Percentiles rank a stretch among this genome's conserved stretches.
Evolutionary conservation across 2,888 invertebrate species (phyloP).

Genomic region (Galerucella calmariensis): DNA sequence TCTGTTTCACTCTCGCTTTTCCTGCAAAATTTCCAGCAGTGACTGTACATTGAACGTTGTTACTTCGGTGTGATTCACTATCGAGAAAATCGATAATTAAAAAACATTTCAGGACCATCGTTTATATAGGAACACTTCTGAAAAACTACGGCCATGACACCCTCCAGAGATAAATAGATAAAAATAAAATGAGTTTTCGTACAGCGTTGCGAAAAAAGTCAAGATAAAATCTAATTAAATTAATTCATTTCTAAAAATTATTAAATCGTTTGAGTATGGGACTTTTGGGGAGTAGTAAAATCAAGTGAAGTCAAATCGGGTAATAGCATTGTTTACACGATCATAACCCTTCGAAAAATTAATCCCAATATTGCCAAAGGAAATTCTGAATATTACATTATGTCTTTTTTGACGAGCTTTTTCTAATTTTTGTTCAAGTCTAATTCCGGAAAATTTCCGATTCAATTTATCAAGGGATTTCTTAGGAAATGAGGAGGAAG

Average conservation of each 20-base stretch:
- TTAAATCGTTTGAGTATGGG: background rate
- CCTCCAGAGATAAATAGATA: background rate
- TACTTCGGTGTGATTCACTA: slow-evolving; percentile 46
- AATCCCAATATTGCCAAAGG: too few relatives aligned
- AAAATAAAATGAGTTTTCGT: slow-evolving; percentile 3
- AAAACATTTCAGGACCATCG: slow-evolving; percentile 36
- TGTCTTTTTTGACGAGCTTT: background rate
- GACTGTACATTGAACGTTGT: slow-evolving; percentile 42
- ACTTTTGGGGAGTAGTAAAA: too few relatives aligned
- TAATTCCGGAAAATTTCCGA: slow-evolving; percentile 24
- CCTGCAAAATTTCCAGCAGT: slow-evolving; percentile 43
- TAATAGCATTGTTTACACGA: too few relatives aligned
- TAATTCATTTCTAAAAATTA: background rate
- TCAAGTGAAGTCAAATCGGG: too few relatives aligned
- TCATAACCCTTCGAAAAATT: too few relatives aligned
- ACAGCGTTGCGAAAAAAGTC: background rate
- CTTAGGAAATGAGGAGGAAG: slow-evolving; percentile 20
- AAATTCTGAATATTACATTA: background rate
- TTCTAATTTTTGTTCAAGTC: background rate
- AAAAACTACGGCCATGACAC: slow-evolving; percentile 6
- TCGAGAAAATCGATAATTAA: slow-evolving; percentile 47
- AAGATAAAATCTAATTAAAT: too few relatives aligned
- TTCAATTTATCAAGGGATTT: slow-evolving; percentile 4
- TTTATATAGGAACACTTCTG: slow-evolving; percentile 20
- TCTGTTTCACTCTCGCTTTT: slow-evolving; percentile 33